Conservation (phyloP, 2,888 invertebrate genomes). For the Cataglyphis altisquamis region DNA sequence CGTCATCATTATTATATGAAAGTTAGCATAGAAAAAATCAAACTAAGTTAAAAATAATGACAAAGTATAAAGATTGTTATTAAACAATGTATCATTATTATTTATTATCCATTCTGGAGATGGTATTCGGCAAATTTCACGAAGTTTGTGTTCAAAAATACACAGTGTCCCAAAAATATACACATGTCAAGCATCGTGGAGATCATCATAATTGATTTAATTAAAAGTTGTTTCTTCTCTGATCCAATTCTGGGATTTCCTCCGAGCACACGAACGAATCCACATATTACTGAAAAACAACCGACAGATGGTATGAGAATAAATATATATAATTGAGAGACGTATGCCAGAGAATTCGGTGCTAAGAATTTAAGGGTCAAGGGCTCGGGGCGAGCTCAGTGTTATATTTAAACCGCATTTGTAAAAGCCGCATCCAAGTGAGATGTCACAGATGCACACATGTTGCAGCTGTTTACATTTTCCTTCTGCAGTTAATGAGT, state of each 20-base stretch:
- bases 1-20: not conserved
- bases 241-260: not conserved
- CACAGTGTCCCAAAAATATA: constrained; percentile 14
- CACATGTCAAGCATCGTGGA: not conserved
- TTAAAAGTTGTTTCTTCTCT: constrained; percentile 4
- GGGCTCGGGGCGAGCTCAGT: constrained; percentile 30
- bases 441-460: constrained; percentile 20
- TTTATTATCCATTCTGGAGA: not conserved
- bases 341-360: constrained; percentile 32
- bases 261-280: constrained; percentile 20
- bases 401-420: constrained; percentile 50
- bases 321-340: constrained; percentile 20
- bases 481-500: constrained; percentile 43
- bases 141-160: constrained; percentile 9
- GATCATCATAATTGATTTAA: constrained; percentile 17
- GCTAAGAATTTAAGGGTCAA: constrained; percentile 51
- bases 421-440: constrained; percentile 11
- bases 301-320: constrained; percentile 29
- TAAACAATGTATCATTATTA: not conserved
- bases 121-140: not conserved
- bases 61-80: not conserved
- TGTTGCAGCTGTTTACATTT: constrained; percentile 52
- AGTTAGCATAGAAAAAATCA: not conserved
- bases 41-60: not conserved
- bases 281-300: constrained; percentile 40